Evolutionary conservation across 1,140 invertebrate genomes (phyloP).

Genomic region (Macrobrachium rosenbergii): DNA sequence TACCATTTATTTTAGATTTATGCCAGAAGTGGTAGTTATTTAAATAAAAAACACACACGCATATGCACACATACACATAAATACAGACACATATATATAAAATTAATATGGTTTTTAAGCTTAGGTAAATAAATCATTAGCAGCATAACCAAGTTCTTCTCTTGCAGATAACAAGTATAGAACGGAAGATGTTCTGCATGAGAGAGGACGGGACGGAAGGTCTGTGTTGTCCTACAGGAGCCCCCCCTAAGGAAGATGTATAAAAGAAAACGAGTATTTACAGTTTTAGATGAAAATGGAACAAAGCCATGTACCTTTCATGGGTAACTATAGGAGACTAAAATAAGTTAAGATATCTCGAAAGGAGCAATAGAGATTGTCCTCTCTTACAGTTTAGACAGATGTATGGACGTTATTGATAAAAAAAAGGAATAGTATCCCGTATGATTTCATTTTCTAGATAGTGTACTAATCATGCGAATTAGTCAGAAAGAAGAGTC

Average conservation of each 20-base stretch:
- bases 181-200: constrained; percentile 49
- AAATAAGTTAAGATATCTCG: not conserved
- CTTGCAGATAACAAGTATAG: constrained; percentile 43
- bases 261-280: constrained; percentile 16
- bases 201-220: constrained; percentile 47
- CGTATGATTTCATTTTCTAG: not conserved
- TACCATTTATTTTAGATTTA: too few relatives aligned
- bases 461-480: not conserved
- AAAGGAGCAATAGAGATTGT: too few relatives aligned
- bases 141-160: not conserved
- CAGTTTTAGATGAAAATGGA: not conserved
- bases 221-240: constrained; percentile 46
- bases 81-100: not conserved
- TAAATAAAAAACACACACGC: not conserved
- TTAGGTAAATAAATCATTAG: not conserved
- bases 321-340: not conserved
- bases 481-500: constrained; percentile 16
- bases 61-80: constrained; percentile 19
- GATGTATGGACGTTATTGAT: too few relatives aligned
- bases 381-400: too few relatives aligned
- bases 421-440: too few relatives aligned
- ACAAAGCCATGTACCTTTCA: not conserved
- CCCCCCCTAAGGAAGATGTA: constrained; percentile 38
- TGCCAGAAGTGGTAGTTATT: too few relatives aligned
- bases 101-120: not conserved